Evolutionary conservation across 2,888 invertebrate species (phyloP), one percentile per base, ranked within the genome.

Genomic region (Tuta absoluta): DNA sequence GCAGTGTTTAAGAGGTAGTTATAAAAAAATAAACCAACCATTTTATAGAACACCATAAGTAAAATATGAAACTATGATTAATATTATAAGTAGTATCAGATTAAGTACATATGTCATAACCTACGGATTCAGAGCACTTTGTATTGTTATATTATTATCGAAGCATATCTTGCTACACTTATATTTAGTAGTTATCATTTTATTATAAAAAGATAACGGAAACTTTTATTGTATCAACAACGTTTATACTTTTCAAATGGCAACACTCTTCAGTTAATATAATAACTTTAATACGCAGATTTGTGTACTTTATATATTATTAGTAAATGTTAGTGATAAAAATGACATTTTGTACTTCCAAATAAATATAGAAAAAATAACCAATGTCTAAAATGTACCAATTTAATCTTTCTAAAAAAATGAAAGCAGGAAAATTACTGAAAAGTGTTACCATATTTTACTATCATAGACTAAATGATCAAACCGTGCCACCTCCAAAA

Each of bases 51-150:
- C 75, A 72, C 75, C 72, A 70, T 71, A 69, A 71, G 69, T 38
- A 72, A 66, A 12, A 24, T 23, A 63, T 63, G 59, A 65, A 70
- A 45, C 63, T 71, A 70, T 71, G 69, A 60, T 69, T 69, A 75
- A 80, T 81, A 28, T 79, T 75, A 74, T 71, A 76, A 71, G 79
- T 75, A 86, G 84, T 79, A 87, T 88, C 80, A 85, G 69, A 71
- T 86, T 89, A 90, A 90, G 90, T 90, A 90, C 89, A 86, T 80
- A 79, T 71, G 77, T 75, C 19, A 4, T 53, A 76, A 75, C 77
- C 83, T 85, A 86, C 80, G 69, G 71, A 80, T 78, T 79, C 81
- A 82, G 86, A 87, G 87, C 86, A 86, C 84, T 84, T 78, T 71
- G 68, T 62, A 69, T 67, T 71, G 41, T 70, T 72, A 75, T 75